A percentile compares a stretch with the other conserved stretches of the same genome.
Evolutionary conservation across 2,888 invertebrate species (phyloP).

Genomic region (Andricus quercusramuli): DNA sequence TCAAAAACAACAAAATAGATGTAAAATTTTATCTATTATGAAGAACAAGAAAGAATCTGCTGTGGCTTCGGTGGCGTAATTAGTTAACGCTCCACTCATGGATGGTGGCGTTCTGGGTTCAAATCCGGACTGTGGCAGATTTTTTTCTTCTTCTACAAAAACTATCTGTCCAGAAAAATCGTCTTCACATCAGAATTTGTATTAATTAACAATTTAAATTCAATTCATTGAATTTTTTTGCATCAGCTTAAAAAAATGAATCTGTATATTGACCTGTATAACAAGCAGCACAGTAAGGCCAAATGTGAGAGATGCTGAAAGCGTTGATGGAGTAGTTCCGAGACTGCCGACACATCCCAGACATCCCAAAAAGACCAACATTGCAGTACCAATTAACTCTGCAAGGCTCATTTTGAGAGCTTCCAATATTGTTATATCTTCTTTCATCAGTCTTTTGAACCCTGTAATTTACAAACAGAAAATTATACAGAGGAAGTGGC

Average conservation of each 20-base stretch:
- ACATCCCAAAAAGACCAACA: conserved; percentile 87
- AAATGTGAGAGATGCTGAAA: conserved; percentile 82
- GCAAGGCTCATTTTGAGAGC: conserved; percentile 78
- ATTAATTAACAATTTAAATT: too few relatives aligned
- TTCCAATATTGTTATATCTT: conserved; percentile 61
- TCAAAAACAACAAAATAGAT: too few relatives aligned
- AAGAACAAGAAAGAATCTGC: too few relatives aligned
- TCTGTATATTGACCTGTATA: conserved; percentile 80
- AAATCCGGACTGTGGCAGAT: too few relatives aligned
- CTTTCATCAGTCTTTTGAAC: conserved; percentile 63
- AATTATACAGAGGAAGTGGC: neutral
- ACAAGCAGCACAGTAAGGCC: conserved; percentile 85
- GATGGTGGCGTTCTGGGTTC: too few relatives aligned
- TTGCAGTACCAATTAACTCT: conserved; percentile 85
- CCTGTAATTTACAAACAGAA: conserved; percentile 58
- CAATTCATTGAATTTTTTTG: neutral
- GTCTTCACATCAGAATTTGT: too few relatives aligned
- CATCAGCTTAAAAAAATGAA: neutral
- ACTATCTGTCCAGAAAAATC: too few relatives aligned
- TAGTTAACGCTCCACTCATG: too few relatives aligned
- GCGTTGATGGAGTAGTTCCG: conserved; percentile 73
- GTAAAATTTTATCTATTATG: too few relatives aligned
- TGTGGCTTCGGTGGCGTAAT: too few relatives aligned
- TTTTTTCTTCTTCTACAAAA: too few relatives aligned
- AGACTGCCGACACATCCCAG: conserved; percentile 82